Conservation (phyloP, 1,140 invertebrate genomes). For the Amphibalanus amphitrite region DNA sequence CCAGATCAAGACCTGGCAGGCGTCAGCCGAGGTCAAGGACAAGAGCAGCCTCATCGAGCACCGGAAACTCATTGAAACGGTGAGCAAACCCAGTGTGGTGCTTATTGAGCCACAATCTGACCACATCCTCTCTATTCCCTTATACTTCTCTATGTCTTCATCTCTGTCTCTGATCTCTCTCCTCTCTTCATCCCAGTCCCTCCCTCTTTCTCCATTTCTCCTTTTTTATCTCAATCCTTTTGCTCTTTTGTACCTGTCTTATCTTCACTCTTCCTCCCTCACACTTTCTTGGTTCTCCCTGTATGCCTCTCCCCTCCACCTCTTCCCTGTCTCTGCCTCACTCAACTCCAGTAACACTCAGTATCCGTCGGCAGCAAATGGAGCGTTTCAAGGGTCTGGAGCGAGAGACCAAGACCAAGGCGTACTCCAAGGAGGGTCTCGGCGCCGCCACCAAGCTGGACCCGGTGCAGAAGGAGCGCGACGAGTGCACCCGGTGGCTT, state of each 20-base stretch:
- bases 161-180: too few species aligned
- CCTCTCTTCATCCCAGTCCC: slow-evolving; percentile 9
- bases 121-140: too few species aligned
- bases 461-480: slow-evolving; percentile 91
- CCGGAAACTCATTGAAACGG: slow-evolving; percentile 94
- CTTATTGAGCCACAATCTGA: too few species aligned
- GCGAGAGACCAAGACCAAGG: slow-evolving; percentile 98
- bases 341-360: slow-evolving; percentile 16
- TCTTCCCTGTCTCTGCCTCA: too few species aligned
- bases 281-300: too few species aligned
- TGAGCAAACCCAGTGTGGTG: slow-evolving; percentile 38
- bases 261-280: too few species aligned
- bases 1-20: slow-evolving; percentile 99
- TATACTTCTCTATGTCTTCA: too few species aligned
- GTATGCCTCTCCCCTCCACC: too few species aligned
- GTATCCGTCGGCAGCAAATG: too few species aligned
- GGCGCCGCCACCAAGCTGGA: slow-evolving; percentile 96
- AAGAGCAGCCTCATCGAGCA: slow-evolving; percentile 88
- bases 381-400: slow-evolving; percentile 99
- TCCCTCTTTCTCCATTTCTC: too few species aligned
- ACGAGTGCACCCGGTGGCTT: slow-evolving; percentile 89
- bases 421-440: slow-evolving; percentile 97
- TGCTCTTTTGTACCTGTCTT: too few species aligned
- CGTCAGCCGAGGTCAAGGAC: slow-evolving; percentile 98
- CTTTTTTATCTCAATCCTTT: too few species aligned